These are phyloP conservation scores for Megalops cyprinoides DNA, from an alignment of 2,797 vertebrate species.

Conservation along the genomic window DNA sequence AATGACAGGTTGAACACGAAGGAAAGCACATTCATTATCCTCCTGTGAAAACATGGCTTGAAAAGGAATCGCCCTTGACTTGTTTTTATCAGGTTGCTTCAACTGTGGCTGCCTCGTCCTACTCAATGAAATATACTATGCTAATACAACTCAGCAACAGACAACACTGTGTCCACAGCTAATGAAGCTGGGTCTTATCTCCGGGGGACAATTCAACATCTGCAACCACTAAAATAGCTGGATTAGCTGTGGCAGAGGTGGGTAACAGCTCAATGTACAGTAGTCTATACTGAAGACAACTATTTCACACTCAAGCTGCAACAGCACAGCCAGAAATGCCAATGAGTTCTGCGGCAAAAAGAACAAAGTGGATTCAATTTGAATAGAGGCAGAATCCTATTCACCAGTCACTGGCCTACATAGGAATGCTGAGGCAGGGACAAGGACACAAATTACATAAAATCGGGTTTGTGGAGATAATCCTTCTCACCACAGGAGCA, in stretches of 20 bases:
- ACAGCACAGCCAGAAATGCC: background rate
- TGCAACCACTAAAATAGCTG: constrained; percentile 7
- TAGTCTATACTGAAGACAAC: background rate
- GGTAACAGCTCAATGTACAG: background rate
- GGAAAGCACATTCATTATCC: background rate
- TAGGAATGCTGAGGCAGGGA: background rate
- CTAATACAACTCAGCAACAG: background rate
- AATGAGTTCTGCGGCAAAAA: background rate
- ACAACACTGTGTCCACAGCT: background rate
- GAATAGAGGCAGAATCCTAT: background rate
- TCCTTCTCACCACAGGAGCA: constrained; percentile 27
- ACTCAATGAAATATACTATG: background rate
- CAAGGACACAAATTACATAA: constrained; percentile 32
- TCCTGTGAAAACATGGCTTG: background rate
- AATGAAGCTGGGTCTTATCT: constrained; percentile 1
- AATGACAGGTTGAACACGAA: background rate
- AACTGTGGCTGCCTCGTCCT: background rate
- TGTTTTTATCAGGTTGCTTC: background rate
- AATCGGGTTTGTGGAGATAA: constrained; percentile 33
- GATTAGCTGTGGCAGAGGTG: background rate
- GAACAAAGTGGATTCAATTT: background rate
- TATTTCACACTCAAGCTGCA: background rate
- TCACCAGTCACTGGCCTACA: constrained; percentile 16
- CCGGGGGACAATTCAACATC: background rate
- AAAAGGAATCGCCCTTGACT: background rate